Base-by-base conservation (phyloP, 2,797 vertebrate genomes). In the Crocodylus rhombifer region DNA sequence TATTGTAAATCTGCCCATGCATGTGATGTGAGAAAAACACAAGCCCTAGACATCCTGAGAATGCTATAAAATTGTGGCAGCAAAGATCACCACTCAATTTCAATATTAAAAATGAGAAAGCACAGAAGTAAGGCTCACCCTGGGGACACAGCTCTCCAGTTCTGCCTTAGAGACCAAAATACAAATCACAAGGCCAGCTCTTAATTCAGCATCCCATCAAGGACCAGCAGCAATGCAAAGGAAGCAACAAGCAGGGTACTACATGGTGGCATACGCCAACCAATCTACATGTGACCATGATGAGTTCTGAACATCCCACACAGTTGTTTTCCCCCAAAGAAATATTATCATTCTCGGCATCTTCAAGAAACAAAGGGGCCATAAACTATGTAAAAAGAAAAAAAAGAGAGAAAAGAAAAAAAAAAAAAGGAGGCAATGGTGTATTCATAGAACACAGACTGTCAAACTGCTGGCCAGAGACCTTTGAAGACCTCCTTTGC, bases 1-100 rank as follows among this genome's bases (percentile, higher is more conserved):
- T 95, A 91, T 80, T 95, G 88, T 85, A 96, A 91, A 89, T 95
- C 93, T 92, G 86, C 63, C 79, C 77, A 77, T 88, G 83, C 74
- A 89, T 83, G 63, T 92, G 87, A 92, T 83, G 77, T 0, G 26
- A 91, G 92, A 79, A 92, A 95, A 94, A 95, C 77, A 92, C 77
- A 92, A 79, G 42, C 63, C 51, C 65, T 62, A 75, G 77, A 87
- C 91, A 91, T 95, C 90, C 88, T 51, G 63, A 93, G 88, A 87
- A 94, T 61, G 71, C 57, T 89, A 90, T 82, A 78, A 89, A 89
- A 86, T 61, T 51, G 62, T 71, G 81, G 84, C 89, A 64, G 56
- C 71, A 42, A 57, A 76, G 28, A 81, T 88, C 86, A 90, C 82
- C 86, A 60, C 12, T 90, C 81, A 69, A 42, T 30, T 28, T 65